These are phyloP conservation scores for Heteromormyrus szaboi DNA, from an alignment of 2,797 vertebrate genomes.

Conservation along the genomic window DNA sequence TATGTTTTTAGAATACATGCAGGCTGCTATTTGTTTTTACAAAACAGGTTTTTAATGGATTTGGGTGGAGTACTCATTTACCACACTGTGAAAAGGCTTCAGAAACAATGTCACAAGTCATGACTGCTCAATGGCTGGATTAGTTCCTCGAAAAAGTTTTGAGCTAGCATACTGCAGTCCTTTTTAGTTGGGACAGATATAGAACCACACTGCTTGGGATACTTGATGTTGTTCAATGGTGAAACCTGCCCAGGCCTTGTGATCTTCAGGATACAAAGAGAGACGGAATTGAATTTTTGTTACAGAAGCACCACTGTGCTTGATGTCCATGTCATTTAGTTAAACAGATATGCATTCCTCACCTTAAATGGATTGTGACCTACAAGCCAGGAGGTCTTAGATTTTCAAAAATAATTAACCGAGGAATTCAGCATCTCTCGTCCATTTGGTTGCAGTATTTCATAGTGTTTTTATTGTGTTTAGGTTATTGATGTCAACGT, in stretches of 20 bases:
- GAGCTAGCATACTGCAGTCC: not conserved
- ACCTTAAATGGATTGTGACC: constrained; percentile 11
- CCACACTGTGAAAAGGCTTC: not conserved
- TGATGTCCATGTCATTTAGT: not conserved
- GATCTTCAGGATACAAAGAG: not conserved
- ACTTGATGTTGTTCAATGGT: not conserved
- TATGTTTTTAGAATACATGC: not conserved
- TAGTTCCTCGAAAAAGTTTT: not conserved
- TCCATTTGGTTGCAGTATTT: not conserved
- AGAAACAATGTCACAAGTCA: not conserved
- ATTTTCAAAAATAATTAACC: not conserved
- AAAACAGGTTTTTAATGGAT: not conserved
- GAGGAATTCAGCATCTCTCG: not conserved
- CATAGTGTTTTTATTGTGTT: not conserved
- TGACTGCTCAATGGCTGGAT: not conserved
- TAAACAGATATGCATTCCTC: not conserved
- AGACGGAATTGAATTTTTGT: not conserved
- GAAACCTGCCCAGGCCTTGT: not conserved
- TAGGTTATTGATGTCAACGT: not conserved
- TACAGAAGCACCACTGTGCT: not conserved
- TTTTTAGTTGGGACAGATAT: not conserved
- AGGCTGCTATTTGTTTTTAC: not conserved
- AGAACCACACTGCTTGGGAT: not conserved
- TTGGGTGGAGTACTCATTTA: not conserved
- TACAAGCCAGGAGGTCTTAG: not conserved